Base-by-base conservation (phyloP, 2,113 vertebrate genomes). In the Aptenodytes patagonicus region DNA sequence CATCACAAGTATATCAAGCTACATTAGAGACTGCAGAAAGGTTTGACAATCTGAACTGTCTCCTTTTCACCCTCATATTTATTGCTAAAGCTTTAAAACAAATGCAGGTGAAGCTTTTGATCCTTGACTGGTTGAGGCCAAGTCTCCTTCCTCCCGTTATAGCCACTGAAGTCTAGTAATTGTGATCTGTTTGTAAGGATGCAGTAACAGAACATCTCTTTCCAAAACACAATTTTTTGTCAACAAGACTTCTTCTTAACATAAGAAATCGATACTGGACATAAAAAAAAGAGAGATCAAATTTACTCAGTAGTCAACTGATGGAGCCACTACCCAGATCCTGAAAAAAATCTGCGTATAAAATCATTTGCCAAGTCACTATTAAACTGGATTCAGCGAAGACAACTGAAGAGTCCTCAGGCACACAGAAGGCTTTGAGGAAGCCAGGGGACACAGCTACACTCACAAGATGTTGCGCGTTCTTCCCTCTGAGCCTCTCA, bases 401-500 rank as follows among this genome's bases (percentile, higher is more conserved):
- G 68, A 61, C 44, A 76, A 10, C n/a, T 28, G 71, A 69, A 6
- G 12, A 57, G 16, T 47, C 55, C 61, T 61, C 54, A n/a, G 40
- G 80, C 57, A 22, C 3, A 12, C 10, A 54, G 8, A 14, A 11
- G 42, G 44, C 68, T 60, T 38, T 28, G 57, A 44, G 46, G 31
- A 70, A 34, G 40, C 21, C 79, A 36, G 11, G n/a, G 68, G 47
- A 36, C 40, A 34, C 40, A 55, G 64, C 44, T 44, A 38, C 28
- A 28, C 51, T n/a, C 62, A 16, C 0, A 2, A 65, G 18, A 9
- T 7, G 28, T 13, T 51, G 17, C 2, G 0, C 24, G 55, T 44
- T 70, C 15, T 79, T 47, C 28, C 44, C 31, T 21, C 25, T 10
- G 19, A 58, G 49, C 29, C 38, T 52, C 36, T 49, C 38, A 28